phyloP scores from a whole-genome alignment of 2,888 invertebrate species.

The Tortricodes alternella region DNA sequence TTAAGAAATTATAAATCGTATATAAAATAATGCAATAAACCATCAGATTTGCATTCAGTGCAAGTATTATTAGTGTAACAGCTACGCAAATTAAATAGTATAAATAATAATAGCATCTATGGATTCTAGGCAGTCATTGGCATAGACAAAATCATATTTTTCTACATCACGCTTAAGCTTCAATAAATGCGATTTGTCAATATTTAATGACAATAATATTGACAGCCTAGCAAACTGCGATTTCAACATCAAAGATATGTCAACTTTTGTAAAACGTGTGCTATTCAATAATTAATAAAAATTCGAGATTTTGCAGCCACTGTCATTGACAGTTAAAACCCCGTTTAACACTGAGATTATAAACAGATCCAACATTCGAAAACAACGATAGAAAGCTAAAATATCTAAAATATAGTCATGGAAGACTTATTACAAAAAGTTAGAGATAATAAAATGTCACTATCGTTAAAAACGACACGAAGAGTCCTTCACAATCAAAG shows the following conservation, averaged over 20 bases:
- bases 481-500: background rate
- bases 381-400: constrained; percentile 17
- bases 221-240: background rate
- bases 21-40: too few relatives aligned
- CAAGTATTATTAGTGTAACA: too few relatives aligned
- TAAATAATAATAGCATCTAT: too few relatives aligned
- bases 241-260: constrained; percentile 58
- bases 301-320: background rate
- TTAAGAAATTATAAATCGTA: too few relatives aligned
- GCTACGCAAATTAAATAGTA: too few relatives aligned
- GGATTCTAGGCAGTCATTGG: too few relatives aligned
- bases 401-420: constrained; percentile 16
- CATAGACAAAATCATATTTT: background rate
- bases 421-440: constrained; percentile 3
- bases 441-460: background rate
- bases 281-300: constrained; percentile 5
- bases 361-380: constrained; percentile 22
- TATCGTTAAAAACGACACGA: background rate
- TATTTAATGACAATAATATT: background rate
- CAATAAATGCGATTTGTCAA: background rate
- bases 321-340: background rate
- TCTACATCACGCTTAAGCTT: background rate
- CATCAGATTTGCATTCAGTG: too few relatives aligned
- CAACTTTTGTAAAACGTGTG: constrained; percentile 50
- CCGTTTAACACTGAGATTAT: constrained; percentile 19